phyloP scores from a whole-genome alignment of 1,140 invertebrate species.

The Leptopilina clavipes region DNA sequence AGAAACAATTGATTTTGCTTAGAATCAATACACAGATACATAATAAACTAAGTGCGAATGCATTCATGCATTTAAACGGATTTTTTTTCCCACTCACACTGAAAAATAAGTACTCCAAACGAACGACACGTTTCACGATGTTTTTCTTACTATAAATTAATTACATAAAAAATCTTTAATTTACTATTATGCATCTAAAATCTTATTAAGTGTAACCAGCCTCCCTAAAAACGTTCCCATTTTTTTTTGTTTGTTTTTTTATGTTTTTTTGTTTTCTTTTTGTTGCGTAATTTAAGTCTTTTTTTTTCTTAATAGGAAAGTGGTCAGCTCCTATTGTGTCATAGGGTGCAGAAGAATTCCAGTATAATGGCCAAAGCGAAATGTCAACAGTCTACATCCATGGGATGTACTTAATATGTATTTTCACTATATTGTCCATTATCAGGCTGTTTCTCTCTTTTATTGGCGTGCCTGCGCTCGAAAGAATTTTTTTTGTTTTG shows the following conservation, averaged over 20 bases:
- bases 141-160: constrained; percentile 72
- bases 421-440: constrained; percentile 58
- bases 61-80: not conserved
- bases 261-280: constrained; percentile 48
- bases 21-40: constrained; percentile 2
- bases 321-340: constrained; percentile 68
- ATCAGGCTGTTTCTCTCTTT: constrained; percentile 37
- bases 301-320: constrained; percentile 64
- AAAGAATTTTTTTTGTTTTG: not conserved
- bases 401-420: constrained; percentile 67
- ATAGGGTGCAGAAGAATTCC: constrained; percentile 66
- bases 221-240: constrained; percentile 60
- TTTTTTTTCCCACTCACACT: constrained; percentile 47
- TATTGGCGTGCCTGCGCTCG: constrained; percentile 36
- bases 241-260: constrained; percentile 32
- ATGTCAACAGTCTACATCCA: constrained; percentile 69
- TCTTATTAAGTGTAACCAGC: constrained; percentile 66
- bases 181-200: constrained; percentile 73
- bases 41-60: constrained; percentile 9
- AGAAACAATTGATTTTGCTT: constrained; percentile 13
- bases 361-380: constrained; percentile 58
- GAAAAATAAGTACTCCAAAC: constrained; percentile 61
- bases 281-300: constrained; percentile 56
- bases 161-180: constrained; percentile 72
- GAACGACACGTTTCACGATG: constrained; percentile 52